Percentiles rank a stretch among this genome's conserved stretches.
phyloP scores from a whole-genome alignment of 2,888 invertebrate genomes.

The Himalopsyche japonica region DNA sequence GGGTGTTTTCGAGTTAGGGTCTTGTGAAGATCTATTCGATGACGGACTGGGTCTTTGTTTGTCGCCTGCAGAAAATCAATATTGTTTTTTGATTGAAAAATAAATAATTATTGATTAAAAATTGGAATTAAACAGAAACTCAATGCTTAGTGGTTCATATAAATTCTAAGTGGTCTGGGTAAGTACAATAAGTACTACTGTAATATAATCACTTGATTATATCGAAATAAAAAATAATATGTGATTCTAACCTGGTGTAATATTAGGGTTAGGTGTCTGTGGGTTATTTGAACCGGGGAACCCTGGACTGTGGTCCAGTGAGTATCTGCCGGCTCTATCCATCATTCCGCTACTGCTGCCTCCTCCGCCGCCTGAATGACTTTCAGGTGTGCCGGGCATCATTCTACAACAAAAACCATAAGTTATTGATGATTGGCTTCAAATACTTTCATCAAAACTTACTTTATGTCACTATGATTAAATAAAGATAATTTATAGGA shows the following conservation, averaged over 20 bases:
- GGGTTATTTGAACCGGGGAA: constrained; percentile 53
- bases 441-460: not conserved
- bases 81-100: too few relatives aligned
- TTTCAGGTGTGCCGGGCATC: constrained; percentile 60
- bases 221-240: not conserved
- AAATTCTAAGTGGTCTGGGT: too few relatives aligned
- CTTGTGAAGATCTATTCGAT: constrained; percentile 54
- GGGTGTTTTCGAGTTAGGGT: constrained; percentile 55
- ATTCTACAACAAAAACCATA: constrained; percentile 46
- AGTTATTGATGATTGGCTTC: not conserved
- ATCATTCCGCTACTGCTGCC: constrained; percentile 38
- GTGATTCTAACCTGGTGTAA: constrained; percentile 46
- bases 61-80: constrained; percentile 47
- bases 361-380: constrained; percentile 45
- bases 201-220: too few relatives aligned
- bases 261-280: constrained; percentile 56
- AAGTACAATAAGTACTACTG: too few relatives aligned
- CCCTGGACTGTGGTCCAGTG: constrained; percentile 57
- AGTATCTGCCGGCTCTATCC: constrained; percentile 55
- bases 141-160: too few relatives aligned
- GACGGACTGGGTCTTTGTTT: constrained; percentile 60
- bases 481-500: not conserved
- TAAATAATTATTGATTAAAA: too few relatives aligned
- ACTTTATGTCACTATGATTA: not conserved
- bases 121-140: too few relatives aligned